Percentiles rank a stretch among this genome's conserved stretches.
Conservation (phyloP, 1,140 invertebrate genomes). For the Danaus plexippus region DNA sequence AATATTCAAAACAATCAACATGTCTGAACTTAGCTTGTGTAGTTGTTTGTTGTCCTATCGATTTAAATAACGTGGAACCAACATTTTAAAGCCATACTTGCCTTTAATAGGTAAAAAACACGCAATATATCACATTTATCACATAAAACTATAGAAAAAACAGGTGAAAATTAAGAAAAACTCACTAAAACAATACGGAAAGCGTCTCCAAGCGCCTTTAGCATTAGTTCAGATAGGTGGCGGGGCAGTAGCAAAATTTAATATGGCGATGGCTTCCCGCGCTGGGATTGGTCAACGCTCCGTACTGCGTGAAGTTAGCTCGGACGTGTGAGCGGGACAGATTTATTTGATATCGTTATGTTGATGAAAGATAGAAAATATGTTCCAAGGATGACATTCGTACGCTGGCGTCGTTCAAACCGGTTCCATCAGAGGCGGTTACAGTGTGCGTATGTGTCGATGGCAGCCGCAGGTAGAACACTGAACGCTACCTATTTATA, state of each 20-base stretch:
- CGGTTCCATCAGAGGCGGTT: slow-evolving; percentile 66
- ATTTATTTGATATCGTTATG: slow-evolving; percentile 60
- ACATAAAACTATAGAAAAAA: slow-evolving; percentile 30
- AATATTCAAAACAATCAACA: slow-evolving; percentile 34
- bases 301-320: slow-evolving; percentile 53
- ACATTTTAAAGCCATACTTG: slow-evolving; percentile 10
- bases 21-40: slow-evolving; percentile 49
- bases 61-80: neutral
- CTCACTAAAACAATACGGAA: slow-evolving; percentile 54
- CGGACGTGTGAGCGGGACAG: slow-evolving; percentile 48
- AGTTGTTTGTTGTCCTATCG: slow-evolving; percentile 32
- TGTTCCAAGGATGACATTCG: slow-evolving; percentile 57
- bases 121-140: slow-evolving; percentile 31
- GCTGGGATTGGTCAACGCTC: slow-evolving; percentile 42
- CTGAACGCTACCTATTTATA: slow-evolving; percentile 54
- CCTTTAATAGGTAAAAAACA: slow-evolving; percentile 17
- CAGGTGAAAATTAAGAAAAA: slow-evolving; percentile 47
- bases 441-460: slow-evolving; percentile 56
- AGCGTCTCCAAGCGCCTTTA: slow-evolving; percentile 31
- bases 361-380: slow-evolving; percentile 59
- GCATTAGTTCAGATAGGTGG: slow-evolving; percentile 24
- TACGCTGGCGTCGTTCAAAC: slow-evolving; percentile 53
- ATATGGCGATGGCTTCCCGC: slow-evolving; percentile 58
- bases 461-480: slow-evolving; percentile 55
- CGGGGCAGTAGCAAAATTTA: slow-evolving; percentile 38